Base-by-base conservation (phyloP, 64 coral and sea anemone species). In the Acropora yongei region DNA sequence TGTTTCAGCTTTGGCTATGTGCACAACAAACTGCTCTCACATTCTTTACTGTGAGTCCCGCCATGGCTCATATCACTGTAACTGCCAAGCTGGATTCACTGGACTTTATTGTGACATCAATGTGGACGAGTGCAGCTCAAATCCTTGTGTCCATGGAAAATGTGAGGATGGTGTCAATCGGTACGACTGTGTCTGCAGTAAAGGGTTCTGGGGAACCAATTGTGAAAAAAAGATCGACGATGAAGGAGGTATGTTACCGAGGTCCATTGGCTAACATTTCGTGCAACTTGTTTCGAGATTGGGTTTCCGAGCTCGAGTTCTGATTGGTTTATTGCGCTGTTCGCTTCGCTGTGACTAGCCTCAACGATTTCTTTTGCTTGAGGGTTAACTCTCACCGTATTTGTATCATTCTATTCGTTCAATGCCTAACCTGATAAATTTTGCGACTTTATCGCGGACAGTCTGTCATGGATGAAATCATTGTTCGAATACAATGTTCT, bases 161-260 rank as follows among this genome's bases (percentile, higher is more conserved):
- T 94, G 93, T 78, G 20, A 69, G 4, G 93, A 94, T 89, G 93
- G 74, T 82, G 49, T 94, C 16, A 79, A 78, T 44, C 71, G 66
- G 14, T 94, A 94, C 71, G 77, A 88, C 16, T 94, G 93, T 57
- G 88, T 77, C 39, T 94, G 93, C 51, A 43, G 83, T n/a, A 79
- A 76, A 47, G 93, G 87, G 18, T 89, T 86, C 58, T 94, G 76
- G 81, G 93, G 93, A 68, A 44, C 78, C 40, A 39, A 67, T 60
- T 94, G 93, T 12, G 78, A 89, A 75, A 73, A 88, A 11, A 82
- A 83, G 12, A 67, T 89, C 51, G 74, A 76, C 67, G 16, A 88
- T 47, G 78, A 89, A 55, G 53, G 78, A 86, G 82, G 82, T 86
- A 71, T 63, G 58, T 63, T 63, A 8, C 58, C 14, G 58, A 63